Evolutionary conservation across 2,888 invertebrate genomes (phyloP).

Genomic region (Tanypteryx hageni): DNA sequence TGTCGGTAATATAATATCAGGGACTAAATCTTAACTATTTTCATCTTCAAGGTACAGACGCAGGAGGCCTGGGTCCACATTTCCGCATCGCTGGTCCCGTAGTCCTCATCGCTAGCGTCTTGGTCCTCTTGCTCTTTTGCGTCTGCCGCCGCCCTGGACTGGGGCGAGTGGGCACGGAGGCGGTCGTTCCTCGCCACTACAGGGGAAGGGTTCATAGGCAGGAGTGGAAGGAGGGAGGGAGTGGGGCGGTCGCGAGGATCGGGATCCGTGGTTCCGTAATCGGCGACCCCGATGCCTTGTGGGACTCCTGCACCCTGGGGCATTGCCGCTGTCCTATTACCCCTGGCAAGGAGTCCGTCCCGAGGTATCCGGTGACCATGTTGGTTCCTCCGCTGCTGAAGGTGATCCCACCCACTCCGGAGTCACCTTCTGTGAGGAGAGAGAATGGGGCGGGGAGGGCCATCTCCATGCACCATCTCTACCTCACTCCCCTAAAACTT

Average conservation of each 20-base stretch:
- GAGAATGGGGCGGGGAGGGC: neutral
- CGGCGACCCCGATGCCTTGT: neutral
- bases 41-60: neutral
- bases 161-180: neutral
- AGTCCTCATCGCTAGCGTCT: neutral
- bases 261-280: neutral
- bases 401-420: slow-evolving; percentile 51
- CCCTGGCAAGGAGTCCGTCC: slow-evolving; percentile 30
- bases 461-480: neutral
- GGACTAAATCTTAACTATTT: neutral
- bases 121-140: neutral
- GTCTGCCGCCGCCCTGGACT: neutral
- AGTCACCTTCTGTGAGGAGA: neutral
- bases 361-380: slow-evolving; percentile 4
- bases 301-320: slow-evolving; percentile 12
- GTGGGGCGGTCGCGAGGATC: neutral
- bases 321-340: slow-evolving; percentile 10
- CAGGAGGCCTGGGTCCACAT: neutral
- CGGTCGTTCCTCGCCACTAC: neutral
- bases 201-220: neutral
- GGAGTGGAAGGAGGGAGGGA: slow-evolving; percentile 31
- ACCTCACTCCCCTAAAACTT: slow-evolving; percentile 29
- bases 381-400: slow-evolving; percentile 45
- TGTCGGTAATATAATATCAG: too few species aligned
- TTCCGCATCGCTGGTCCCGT: slow-evolving; percentile 45